Conservation (phyloP, 2,113 vertebrate species). For the Megaceryle torquata region DNA sequence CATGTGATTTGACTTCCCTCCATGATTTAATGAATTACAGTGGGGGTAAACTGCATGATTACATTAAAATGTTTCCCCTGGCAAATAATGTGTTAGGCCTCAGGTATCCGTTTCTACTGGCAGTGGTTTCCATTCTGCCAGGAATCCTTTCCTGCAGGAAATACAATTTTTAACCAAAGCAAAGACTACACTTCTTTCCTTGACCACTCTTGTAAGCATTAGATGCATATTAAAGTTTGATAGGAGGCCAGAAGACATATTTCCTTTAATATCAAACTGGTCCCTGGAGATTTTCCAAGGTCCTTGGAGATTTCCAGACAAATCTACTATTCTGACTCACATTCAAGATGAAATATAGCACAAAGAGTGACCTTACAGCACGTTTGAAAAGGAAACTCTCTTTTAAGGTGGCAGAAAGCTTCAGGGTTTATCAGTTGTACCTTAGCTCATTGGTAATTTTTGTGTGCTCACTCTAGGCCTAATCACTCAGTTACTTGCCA, state of each 20-base stretch:
- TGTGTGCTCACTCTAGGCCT: neutral
- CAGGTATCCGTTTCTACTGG: neutral
- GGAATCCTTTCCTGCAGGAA: neutral
- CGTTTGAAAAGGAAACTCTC: neutral
- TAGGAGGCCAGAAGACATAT: neutral
- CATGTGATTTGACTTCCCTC: neutral
- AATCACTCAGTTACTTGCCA: neutral
- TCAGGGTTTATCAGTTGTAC: neutral
- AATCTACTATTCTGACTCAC: neutral
- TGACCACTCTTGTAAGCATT: neutral
- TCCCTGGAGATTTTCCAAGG: neutral
- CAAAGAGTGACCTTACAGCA: neutral
- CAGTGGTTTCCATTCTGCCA: neutral
- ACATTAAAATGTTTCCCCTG: neutral
- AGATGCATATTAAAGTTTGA: neutral
- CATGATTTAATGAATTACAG: neutral
- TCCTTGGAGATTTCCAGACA: neutral
- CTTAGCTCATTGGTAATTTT: neutral
- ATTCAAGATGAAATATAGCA: neutral
- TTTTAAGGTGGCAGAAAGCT: neutral
- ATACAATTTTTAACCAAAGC: neutral
- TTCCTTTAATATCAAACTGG: neutral
- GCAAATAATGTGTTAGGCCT: neutral
- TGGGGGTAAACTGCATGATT: rapidly evolving
- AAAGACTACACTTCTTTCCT: neutral